phyloP scores from a whole-genome alignment of 2,797 vertebrate species.

The Morelia viridis region DNA sequence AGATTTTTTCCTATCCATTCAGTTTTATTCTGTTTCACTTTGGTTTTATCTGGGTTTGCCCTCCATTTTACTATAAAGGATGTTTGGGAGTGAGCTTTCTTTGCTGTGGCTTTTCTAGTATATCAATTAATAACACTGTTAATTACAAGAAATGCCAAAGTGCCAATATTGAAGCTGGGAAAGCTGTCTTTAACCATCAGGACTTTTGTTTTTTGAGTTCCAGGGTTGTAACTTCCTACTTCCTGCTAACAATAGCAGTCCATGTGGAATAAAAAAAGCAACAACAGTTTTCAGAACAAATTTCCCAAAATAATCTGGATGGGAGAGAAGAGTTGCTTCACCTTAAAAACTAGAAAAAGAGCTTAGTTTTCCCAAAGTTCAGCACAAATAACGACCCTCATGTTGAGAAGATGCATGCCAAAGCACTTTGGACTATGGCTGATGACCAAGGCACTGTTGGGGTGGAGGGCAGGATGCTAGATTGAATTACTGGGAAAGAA shows the following conservation, averaged over 20 bases:
- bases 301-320: neutral
- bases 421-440: constrained; percentile 19
- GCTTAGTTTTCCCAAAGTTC: neutral
- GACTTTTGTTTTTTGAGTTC: neutral
- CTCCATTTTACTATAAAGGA: neutral
- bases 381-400: neutral
- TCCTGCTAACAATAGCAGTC: constrained; percentile 6
- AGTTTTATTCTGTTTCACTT: neutral
- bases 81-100: neutral
- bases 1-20: neutral
- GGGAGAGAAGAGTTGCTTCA: constrained; percentile 19
- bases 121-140: neutral
- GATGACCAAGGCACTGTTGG: constrained; percentile 35
- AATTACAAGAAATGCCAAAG: constrained; percentile 5
- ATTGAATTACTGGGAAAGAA: constrained; percentile 47
- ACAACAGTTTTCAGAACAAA: constrained; percentile 12
- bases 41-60: neutral
- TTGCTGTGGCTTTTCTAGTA: neutral
- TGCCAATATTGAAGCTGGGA: neutral
- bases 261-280: neutral
- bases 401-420: constrained; percentile 38
- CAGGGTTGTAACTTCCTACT: neutral
- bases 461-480: constrained; percentile 21
- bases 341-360: neutral
- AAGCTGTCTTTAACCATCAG: neutral